Conservation (phyloP, 35 echinoderm and acorn worm species). For the Anneissia japonica region DNA sequence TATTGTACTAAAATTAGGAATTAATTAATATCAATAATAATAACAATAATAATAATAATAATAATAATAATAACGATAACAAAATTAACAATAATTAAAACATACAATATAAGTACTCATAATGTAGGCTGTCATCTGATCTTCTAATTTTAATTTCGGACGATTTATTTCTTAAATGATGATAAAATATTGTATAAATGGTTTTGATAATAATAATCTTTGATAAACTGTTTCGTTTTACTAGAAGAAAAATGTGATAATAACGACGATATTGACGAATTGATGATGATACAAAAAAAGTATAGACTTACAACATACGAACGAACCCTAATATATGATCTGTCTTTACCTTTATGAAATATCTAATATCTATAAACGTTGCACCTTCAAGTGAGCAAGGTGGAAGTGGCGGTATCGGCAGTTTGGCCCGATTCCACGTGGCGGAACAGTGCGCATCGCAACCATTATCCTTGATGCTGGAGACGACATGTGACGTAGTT, state of each 20-base stretch:
- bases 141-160: too few species aligned
- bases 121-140: too few species aligned
- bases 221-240: background rate
- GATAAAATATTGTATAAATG: background rate
- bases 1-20: background rate
- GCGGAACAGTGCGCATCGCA: conserved; percentile 56
- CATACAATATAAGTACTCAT: too few species aligned
- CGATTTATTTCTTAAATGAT: too few species aligned
- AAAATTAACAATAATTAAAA: background rate
- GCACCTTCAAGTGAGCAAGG: conserved; percentile 66
- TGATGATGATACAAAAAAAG: background rate
- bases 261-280: background rate
- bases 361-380: conserved; percentile 85
- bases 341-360: conserved; percentile 84
- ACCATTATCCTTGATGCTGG: conserved; percentile 53
- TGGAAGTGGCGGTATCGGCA: conserved; percentile 77
- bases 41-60: background rate
- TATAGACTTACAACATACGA: background rate
- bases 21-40: background rate
- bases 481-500: conserved; percentile 82
- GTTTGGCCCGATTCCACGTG: conserved; percentile 68
- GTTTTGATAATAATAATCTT: background rate
- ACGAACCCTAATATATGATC: background rate
- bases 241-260: background rate
- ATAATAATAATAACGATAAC: background rate